phyloP scores from a whole-genome alignment of 2,113 vertebrate genomes.

The Anolis sagrei region DNA sequence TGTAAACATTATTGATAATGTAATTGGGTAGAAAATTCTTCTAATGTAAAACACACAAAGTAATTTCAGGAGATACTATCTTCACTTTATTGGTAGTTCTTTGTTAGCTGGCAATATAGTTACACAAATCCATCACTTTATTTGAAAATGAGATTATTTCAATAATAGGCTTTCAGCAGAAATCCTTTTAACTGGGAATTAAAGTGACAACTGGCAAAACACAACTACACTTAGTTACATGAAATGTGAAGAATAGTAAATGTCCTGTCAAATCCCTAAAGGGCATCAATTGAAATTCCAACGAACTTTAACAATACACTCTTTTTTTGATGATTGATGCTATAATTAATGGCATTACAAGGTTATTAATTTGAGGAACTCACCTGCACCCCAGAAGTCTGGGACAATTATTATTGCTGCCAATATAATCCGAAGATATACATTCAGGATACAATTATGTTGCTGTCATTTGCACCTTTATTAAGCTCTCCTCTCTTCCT shows the following conservation, averaged over 20 bases:
- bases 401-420: not conserved
- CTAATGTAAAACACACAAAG: not conserved
- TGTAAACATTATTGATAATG: conserved; percentile 16
- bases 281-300: conserved; percentile 12
- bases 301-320: not conserved
- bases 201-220: conserved; percentile 28
- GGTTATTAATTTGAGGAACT: conserved; percentile 9
- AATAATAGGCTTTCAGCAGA: conserved; percentile 27
- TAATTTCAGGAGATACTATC: conserved; percentile 26
- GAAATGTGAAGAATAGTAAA: not conserved
- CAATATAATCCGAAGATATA: not conserved
- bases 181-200: conserved; percentile 19
- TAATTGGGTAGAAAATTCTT: conserved; percentile 16
- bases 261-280: not conserved
- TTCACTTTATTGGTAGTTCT: not conserved
- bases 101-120: not conserved
- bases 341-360: not conserved
- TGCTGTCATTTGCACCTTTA: not conserved
- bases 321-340: conserved; percentile 1
- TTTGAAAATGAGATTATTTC: conserved; percentile 30
- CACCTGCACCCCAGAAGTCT: not conserved
- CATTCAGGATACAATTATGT: not conserved
- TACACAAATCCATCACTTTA: not conserved
- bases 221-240: not conserved
- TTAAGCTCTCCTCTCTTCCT: not conserved